Conservation (phyloP, 2,797 vertebrate genomes). For the Rhyacichthys aspro region DNA sequence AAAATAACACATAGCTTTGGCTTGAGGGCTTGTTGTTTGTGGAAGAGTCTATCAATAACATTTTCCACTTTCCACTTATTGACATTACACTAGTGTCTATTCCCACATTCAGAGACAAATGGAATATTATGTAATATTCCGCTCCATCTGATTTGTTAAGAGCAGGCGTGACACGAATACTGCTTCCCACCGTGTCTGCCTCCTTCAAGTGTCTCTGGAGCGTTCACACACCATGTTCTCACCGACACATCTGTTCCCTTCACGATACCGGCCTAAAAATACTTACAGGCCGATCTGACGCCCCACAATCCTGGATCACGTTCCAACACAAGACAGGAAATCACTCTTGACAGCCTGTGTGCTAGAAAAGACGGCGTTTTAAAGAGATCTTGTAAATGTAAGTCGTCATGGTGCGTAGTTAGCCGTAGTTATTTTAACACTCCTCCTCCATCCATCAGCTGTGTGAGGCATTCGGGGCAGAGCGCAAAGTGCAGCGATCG, state of each 20-base stretch:
- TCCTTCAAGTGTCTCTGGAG: slow-evolving; percentile 9
- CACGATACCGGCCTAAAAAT: slow-evolving; percentile 46
- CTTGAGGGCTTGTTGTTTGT: too few relatives aligned
- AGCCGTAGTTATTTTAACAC: slow-evolving; percentile 43
- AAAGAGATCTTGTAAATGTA: too few relatives aligned
- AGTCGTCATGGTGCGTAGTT: too few relatives aligned
- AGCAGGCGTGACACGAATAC: slow-evolving; percentile 23
- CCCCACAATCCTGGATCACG: background rate
- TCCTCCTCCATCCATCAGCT: slow-evolving; percentile 60
- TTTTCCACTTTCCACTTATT: background rate
- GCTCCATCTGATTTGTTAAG: slow-evolving; percentile 19
- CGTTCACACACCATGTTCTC: slow-evolving; percentile 32
- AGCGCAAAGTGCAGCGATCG: slow-evolving; percentile 52
- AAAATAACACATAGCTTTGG: too few relatives aligned
- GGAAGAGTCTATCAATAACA: background rate
- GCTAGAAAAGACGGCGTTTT: too few relatives aligned
- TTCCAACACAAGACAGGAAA: background rate
- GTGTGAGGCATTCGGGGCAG: slow-evolving; percentile 46
- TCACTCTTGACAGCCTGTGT: too few relatives aligned
- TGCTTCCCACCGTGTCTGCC: background rate
- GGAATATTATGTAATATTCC: slow-evolving; percentile 4
- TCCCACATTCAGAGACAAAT: background rate
- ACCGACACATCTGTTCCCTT: slow-evolving; percentile 53
- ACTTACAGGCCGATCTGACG: slow-evolving; percentile 25
- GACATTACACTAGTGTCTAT: background rate